phyloP scores from a whole-genome alignment of 2,888 invertebrate species.

The Melanophora roralis region DNA sequence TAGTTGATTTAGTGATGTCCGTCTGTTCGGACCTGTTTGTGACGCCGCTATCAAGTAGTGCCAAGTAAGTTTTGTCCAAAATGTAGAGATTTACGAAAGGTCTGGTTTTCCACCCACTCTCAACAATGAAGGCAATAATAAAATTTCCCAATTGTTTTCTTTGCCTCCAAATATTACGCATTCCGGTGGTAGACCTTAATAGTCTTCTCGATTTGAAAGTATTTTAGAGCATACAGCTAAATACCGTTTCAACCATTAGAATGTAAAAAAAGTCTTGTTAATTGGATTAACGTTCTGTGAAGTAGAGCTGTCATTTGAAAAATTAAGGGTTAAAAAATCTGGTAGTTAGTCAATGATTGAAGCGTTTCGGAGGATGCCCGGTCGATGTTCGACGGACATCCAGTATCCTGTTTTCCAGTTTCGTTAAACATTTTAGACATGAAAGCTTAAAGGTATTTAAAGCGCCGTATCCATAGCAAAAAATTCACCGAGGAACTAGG shows the following conservation, averaged over 20 bases:
- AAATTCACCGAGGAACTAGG: background rate
- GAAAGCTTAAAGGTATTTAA: background rate
- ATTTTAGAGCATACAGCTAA: background rate
- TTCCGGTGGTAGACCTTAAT: background rate
- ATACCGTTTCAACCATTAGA: background rate
- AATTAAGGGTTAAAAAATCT: background rate
- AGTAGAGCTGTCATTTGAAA: background rate
- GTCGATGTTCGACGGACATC: background rate
- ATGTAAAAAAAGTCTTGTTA: background rate
- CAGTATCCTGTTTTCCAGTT: background rate
- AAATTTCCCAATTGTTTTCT: background rate
- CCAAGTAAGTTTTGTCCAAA: background rate
- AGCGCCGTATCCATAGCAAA: constrained; percentile 27
- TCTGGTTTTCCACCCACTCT: background rate
- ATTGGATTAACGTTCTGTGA: background rate
- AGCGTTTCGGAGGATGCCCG: background rate
- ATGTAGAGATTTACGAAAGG: background rate
- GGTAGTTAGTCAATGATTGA: background rate
- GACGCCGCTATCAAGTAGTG: constrained; percentile 2
- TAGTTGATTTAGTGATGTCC: no score
- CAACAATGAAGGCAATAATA: background rate
- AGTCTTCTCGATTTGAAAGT: background rate
- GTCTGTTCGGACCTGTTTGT: no score
- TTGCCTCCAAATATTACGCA: background rate
- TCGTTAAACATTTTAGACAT: background rate